Percentiles rank a stretch among this genome's conserved stretches.
These are phyloP conservation scores for Otolemur garnettii DNA, from an alignment of 2,113 vertebrate genomes.

Conservation along the genomic window DNA sequence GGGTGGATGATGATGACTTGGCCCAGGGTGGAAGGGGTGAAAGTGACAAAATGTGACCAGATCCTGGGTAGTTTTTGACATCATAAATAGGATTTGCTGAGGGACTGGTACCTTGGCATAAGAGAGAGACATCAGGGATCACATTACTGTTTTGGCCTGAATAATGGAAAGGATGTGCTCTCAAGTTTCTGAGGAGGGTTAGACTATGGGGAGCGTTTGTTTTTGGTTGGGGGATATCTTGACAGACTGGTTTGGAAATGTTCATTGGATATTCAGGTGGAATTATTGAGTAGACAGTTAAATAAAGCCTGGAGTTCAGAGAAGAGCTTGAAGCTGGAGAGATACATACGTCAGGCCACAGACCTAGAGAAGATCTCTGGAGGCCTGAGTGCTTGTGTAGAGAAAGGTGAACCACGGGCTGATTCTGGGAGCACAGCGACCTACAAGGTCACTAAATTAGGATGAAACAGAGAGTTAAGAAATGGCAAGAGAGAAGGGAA, in stretches of 20 bases:
- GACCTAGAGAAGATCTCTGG: background rate
- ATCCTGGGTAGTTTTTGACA: background rate
- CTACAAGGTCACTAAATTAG: background rate
- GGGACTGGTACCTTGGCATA: background rate
- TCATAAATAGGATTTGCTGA: background rate
- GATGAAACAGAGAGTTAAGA: background rate
- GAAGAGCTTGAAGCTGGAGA: background rate
- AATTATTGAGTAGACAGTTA: background rate
- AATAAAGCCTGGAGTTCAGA: background rate
- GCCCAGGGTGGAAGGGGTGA: background rate
- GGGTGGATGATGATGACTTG: background rate
- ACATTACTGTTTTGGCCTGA: background rate
- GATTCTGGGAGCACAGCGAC: background rate
- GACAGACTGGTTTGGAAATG: background rate
- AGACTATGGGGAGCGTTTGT: background rate
- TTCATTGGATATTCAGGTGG: background rate
- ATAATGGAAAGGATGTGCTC: background rate
- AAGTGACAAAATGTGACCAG: background rate
- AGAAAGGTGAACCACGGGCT: background rate
- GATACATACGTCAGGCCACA: background rate
- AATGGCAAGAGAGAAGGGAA: background rate
- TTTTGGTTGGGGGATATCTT: background rate
- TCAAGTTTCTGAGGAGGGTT: background rate
- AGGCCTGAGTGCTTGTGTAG: background rate
- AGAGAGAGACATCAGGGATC: background rate